Conservation (phyloP, 2,113 vertebrate genomes). For the Chunga burmeisteri region DNA sequence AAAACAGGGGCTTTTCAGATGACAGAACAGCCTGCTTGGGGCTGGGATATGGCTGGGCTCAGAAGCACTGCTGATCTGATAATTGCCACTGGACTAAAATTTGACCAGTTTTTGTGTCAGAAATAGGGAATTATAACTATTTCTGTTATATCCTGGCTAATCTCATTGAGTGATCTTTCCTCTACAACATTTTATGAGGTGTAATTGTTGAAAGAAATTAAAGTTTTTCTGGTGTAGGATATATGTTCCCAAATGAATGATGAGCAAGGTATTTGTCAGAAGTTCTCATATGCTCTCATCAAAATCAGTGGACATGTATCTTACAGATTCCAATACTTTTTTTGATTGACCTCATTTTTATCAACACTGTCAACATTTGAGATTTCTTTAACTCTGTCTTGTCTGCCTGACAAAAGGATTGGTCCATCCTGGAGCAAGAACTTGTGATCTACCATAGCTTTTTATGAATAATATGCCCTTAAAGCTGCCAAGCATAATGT, state of each 20-base stretch:
- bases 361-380: not conserved
- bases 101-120: not conserved
- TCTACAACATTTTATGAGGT: not conserved
- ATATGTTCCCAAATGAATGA: not conserved
- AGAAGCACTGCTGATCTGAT: not conserved
- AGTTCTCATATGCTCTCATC: not conserved
- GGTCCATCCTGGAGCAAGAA: not conserved
- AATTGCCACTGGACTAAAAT: not conserved
- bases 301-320: not conserved
- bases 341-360: not conserved
- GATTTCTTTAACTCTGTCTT: not conserved
- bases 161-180: not conserved
- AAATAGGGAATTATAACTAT: not conserved
- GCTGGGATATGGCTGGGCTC: not conserved
- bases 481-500: not conserved
- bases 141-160: not conserved
- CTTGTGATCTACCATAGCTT: not conserved
- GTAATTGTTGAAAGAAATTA: not conserved
- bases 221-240: not conserved
- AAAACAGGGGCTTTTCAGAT: not conserved
- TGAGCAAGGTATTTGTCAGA: not conserved
- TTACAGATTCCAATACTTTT: not conserved
- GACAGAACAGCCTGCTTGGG: not conserved
- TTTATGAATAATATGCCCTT: not conserved
- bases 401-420: not conserved